Evolutionary conservation across 2,113 vertebrate species (phyloP).

Genomic region (Pangasianodon gigas): DNA sequence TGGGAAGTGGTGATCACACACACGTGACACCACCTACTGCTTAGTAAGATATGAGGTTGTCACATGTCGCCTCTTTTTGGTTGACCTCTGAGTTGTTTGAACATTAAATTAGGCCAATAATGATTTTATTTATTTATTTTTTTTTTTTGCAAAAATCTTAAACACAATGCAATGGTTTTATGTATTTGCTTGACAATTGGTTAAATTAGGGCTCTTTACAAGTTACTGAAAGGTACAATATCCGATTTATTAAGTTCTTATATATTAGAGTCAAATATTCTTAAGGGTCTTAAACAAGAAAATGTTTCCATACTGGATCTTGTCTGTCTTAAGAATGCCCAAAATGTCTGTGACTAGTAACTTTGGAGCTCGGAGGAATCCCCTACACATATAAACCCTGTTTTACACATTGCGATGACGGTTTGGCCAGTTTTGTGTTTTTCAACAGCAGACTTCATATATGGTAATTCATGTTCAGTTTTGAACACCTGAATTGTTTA

Average conservation of each 20-base stretch:
- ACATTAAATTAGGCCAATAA: neutral
- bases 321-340: neutral
- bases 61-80: constrained; percentile 1
- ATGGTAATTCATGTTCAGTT: neutral
- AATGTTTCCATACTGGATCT: constrained; percentile 2
- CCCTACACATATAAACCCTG: neutral
- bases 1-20: constrained; percentile 19
- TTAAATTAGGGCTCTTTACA: neutral
- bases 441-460: constrained; percentile 10
- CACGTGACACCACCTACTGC: neutral
- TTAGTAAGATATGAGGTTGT: neutral
- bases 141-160: neutral
- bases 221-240: neutral
- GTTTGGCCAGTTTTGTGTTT: neutral
- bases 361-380: neutral
- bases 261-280: neutral
- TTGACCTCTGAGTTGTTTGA: constrained; percentile 2
- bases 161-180: neutral
- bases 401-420: neutral
- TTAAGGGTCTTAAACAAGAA: neutral
- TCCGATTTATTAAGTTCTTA: neutral
- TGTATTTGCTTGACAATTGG: neutral
- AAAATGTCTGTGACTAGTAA: neutral
- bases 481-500: neutral
- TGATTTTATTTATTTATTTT: neutral